A percentile compares a stretch with the other conserved stretches of the same genome.
These are phyloP conservation scores for Lampris megalopsis DNA, from an alignment of 2,113 vertebrate species.

Conservation along the genomic window DNA sequence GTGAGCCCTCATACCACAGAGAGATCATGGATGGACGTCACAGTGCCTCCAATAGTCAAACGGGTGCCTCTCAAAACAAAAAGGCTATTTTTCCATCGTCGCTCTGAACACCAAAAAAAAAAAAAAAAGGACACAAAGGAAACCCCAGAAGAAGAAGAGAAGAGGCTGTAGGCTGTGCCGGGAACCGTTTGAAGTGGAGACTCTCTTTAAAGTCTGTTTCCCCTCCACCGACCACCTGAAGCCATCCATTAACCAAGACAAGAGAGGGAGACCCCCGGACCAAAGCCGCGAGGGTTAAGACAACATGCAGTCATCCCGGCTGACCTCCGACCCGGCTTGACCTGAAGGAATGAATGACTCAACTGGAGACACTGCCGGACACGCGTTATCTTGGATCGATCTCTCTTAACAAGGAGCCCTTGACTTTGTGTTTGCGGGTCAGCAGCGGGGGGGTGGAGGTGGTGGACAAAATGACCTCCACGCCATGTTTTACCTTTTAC, in stretches of 20 bases:
- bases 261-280: not conserved
- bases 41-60: not conserved
- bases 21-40: not conserved
- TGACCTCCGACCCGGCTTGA: not conserved
- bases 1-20: not conserved
- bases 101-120: not conserved
- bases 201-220: conserved; percentile 25
- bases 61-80: not conserved
- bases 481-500: too few species aligned
- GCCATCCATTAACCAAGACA: conserved; percentile 25
- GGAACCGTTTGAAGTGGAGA: not conserved
- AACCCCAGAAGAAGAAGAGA: not conserved
- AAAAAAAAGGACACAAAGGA: not conserved
- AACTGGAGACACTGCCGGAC: too few species aligned
- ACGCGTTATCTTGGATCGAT: too few species aligned
- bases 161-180: not conserved
- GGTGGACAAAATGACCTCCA: too few species aligned
- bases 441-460: too few species aligned
- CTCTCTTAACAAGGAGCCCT: not conserved
- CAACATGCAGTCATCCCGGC: not conserved
- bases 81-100: not conserved
- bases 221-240: conserved; percentile 13
- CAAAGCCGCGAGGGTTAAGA: conserved; percentile 9
- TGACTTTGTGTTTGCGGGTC: too few species aligned
- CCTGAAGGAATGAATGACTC: not conserved